Evolutionary conservation across 1,140 invertebrate species (phyloP).

Genomic region (Drosophila arizonae): DNA sequence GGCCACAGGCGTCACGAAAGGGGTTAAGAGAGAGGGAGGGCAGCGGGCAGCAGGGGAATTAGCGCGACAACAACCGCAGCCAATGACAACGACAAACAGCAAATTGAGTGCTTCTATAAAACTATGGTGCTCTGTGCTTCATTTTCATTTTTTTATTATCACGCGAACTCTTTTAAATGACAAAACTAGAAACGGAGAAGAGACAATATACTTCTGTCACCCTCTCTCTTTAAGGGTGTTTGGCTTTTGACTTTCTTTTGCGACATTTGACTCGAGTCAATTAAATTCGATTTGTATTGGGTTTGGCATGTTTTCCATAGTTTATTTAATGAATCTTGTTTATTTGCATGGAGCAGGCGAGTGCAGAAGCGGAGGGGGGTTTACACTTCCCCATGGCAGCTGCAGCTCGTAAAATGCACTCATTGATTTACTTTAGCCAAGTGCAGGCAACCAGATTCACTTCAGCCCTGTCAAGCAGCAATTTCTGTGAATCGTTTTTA

Average conservation of each 20-base stretch:
- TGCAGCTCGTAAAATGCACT: neutral
- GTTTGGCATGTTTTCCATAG: conserved; percentile 61
- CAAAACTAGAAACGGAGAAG: neutral
- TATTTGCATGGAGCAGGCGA: conserved; percentile 46
- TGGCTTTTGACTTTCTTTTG: conserved; percentile 50
- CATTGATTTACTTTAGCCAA: conserved; percentile 17
- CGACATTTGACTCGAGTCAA: conserved; percentile 74
- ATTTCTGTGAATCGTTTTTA: conserved; percentile 23
- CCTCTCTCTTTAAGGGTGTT: neutral
- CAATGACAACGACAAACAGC: conserved; percentile 60
- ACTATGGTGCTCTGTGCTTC: conserved; percentile 18
- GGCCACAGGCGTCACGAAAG: conserved; percentile 13
- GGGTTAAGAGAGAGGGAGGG: no score
- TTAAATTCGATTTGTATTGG: conserved; percentile 75
- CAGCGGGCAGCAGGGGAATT: neutral
- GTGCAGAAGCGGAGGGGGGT: no score
- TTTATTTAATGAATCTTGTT: conserved; percentile 62
- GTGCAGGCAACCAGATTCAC: conserved; percentile 8
- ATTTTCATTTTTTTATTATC: conserved; percentile 34
- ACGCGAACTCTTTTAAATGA: conserved; percentile 58
- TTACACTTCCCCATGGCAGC: no score
- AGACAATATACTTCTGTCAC: neutral
- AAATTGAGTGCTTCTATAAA: conserved; percentile 62
- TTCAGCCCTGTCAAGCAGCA: neutral
- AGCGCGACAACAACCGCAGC: conserved; percentile 44